These are phyloP conservation scores for Pseudoips prasinana DNA, from an alignment of 2,888 invertebrate species.

Conservation along the genomic window DNA sequence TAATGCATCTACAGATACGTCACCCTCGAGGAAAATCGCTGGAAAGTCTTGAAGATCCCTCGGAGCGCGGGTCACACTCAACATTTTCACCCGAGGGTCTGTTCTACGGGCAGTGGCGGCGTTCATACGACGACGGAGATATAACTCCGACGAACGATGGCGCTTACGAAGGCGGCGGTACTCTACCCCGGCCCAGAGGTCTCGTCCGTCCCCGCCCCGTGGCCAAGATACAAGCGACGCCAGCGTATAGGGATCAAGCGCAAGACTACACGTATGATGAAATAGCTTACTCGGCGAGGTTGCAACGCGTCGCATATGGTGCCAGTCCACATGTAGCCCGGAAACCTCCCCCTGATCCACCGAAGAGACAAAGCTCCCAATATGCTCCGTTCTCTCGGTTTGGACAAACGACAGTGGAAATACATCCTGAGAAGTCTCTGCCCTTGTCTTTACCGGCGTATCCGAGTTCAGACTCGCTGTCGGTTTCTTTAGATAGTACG, in stretches of 20 bases:
- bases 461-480: slow-evolving; percentile 84
- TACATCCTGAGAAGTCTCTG: slow-evolving; percentile 80
- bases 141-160: slow-evolving; percentile 92
- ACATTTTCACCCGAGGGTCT: slow-evolving; percentile 83
- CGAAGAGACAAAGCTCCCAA: slow-evolving; percentile 85
- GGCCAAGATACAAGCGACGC: slow-evolving; percentile 87
- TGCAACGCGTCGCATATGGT: slow-evolving; percentile 81
- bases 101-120: slow-evolving; percentile 85
- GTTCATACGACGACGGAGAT: slow-evolving; percentile 94
- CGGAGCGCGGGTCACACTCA: slow-evolving; percentile 83
- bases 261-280: slow-evolving; percentile 77
- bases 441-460: slow-evolving; percentile 84
- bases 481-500: slow-evolving; percentile 84
- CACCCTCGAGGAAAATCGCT: slow-evolving; percentile 92
- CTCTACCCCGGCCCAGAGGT: slow-evolving; percentile 92
- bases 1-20: slow-evolving; percentile 85
- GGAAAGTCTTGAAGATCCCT: slow-evolving; percentile 91
- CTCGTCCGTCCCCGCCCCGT: slow-evolving; percentile 91
- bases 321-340: slow-evolving; percentile 89
- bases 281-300: slow-evolving; percentile 69
- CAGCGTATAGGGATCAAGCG: slow-evolving; percentile 66
- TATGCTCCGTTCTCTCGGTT: slow-evolving; percentile 75
- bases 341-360: slow-evolving; percentile 91
- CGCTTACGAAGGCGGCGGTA: slow-evolving; percentile 88
- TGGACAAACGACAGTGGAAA: slow-evolving; percentile 84